Conservation (phyloP, 2,113 vertebrate genomes). For the crab-eating macaque (Macaca fascicularis) region DNA sequence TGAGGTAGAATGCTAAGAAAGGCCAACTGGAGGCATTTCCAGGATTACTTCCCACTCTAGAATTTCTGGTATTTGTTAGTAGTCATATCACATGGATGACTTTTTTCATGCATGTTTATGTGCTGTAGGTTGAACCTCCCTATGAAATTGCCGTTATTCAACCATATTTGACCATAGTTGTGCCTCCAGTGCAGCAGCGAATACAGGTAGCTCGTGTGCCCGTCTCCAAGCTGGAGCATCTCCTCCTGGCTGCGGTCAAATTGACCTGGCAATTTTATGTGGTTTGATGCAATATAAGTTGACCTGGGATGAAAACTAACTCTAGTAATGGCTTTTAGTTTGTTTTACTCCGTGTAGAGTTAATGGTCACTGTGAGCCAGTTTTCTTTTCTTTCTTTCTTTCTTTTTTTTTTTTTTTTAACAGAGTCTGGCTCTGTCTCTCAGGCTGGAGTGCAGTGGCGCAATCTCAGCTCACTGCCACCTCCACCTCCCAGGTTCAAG, state of each 20-base stretch:
- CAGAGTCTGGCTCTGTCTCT: not conserved
- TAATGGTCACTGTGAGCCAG: rapidly evolving
- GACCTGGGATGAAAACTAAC: not conserved
- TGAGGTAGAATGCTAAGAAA: not conserved
- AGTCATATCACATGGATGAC: rapidly evolving
- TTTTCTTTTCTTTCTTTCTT: not conserved
- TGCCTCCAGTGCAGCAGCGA: too few species aligned
- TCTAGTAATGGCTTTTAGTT: rapidly evolving
- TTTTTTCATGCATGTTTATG: rapidly evolving
- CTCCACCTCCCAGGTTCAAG: not conserved
- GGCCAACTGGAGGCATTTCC: not conserved
- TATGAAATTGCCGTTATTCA: rapidly evolving
- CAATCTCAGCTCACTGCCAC: not conserved
- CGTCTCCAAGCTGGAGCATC: too few species aligned
- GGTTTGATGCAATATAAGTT: rapidly evolving
- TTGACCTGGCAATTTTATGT: rapidly evolving
- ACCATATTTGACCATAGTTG: not conserved
- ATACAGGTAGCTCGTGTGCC: too few species aligned
- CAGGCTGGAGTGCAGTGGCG: not conserved
- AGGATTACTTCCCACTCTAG: not conserved
- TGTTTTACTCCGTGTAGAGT: not conserved
- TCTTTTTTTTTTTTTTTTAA: not conserved
- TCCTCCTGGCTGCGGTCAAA: too few species aligned
- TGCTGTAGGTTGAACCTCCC: rapidly evolving
- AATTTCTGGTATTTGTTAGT: not conserved